Percentiles rank a stretch among this genome's conserved stretches.
phyloP scores from a whole-genome alignment of 2,888 invertebrate species.

The Macrophya annulata region DNA sequence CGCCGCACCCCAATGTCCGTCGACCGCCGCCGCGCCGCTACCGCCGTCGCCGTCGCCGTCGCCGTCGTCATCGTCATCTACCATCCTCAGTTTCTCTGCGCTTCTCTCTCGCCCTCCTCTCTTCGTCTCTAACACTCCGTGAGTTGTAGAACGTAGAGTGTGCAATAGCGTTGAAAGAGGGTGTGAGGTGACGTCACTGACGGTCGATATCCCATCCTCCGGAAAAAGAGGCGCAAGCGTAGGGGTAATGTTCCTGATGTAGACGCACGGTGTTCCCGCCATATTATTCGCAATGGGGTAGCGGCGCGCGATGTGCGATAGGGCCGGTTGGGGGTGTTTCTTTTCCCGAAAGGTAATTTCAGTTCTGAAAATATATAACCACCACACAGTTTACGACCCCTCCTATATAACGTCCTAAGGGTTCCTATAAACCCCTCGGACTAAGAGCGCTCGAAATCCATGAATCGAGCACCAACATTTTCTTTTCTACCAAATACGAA shows the following conservation, averaged over 20 bases:
- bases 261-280: slow-evolving; percentile 69
- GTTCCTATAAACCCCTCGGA: slow-evolving; percentile 17
- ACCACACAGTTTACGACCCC: slow-evolving; percentile 35
- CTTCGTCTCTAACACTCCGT: slow-evolving; percentile 47
- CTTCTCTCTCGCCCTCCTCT: slow-evolving; percentile 51
- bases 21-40: slow-evolving; percentile 50
- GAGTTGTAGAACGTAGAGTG: slow-evolving; percentile 53
- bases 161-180: slow-evolving; percentile 60
- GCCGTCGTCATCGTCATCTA: slow-evolving; percentile 54
- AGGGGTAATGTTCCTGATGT: slow-evolving; percentile 55
- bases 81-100: slow-evolving; percentile 56
- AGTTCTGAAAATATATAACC: slow-evolving; percentile 51
- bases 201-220: slow-evolving; percentile 72
- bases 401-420: not conserved
- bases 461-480: not conserved
- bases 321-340: slow-evolving; percentile 88
- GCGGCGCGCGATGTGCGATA: slow-evolving; percentile 84
- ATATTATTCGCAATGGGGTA: slow-evolving; percentile 76
- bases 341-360: slow-evolving; percentile 83
- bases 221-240: slow-evolving; percentile 63
- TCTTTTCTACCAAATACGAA: not conserved
- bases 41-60: slow-evolving; percentile 48
- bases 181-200: slow-evolving; percentile 73
- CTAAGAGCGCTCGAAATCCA: slow-evolving; percentile 27
- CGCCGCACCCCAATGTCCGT: slow-evolving; percentile 41